Evolutionary conservation across 2,888 invertebrate genomes (phyloP).

Genomic region (Dynastes grantii): DNA sequence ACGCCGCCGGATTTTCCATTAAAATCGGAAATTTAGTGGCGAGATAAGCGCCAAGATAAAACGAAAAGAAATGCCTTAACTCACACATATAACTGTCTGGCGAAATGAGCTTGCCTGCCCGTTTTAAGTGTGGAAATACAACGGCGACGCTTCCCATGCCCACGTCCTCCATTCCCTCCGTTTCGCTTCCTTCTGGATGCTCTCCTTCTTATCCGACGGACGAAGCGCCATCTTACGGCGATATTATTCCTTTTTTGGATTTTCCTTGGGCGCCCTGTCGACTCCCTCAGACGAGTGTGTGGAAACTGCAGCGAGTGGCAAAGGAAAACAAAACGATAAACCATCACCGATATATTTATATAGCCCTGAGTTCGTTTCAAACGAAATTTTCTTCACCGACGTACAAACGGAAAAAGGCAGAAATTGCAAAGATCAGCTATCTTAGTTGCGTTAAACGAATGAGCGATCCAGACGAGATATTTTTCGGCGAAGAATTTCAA

Average conservation of each 20-base stretch:
- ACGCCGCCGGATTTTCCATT: conserved; percentile 71
- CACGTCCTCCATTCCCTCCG: conserved; percentile 20
- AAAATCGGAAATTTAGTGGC: conserved; percentile 75
- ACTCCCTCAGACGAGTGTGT: conserved; percentile 53
- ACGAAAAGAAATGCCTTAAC: conserved; percentile 70
- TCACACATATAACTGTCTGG: conserved; percentile 70
- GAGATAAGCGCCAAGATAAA: conserved; percentile 72
- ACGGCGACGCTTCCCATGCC: conserved; percentile 41
- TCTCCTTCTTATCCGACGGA: conserved; percentile 25
- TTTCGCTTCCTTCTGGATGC: conserved; percentile 2
- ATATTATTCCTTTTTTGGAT: conserved; percentile 59
- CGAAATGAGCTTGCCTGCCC: conserved; percentile 68
- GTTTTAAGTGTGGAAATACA: conserved; percentile 58
- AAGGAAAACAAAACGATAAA: conserved; percentile 71
- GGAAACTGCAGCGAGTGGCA: conserved; percentile 65
- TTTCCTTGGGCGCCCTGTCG: conserved; percentile 64
- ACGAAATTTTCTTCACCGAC: conserved; percentile 29
- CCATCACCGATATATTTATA: conserved; percentile 64
- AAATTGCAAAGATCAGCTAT: conserved; percentile 16
- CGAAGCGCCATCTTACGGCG: conserved; percentile 63
- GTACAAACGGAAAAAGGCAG: not conserved
- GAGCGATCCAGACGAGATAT: not conserved
- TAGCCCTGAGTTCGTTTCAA: conserved; percentile 67
- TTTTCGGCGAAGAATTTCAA: not conserved
- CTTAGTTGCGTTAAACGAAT: conserved; percentile 5